phyloP scores from a whole-genome alignment of 2,113 vertebrate genomes.

The Lota lota region DNA sequence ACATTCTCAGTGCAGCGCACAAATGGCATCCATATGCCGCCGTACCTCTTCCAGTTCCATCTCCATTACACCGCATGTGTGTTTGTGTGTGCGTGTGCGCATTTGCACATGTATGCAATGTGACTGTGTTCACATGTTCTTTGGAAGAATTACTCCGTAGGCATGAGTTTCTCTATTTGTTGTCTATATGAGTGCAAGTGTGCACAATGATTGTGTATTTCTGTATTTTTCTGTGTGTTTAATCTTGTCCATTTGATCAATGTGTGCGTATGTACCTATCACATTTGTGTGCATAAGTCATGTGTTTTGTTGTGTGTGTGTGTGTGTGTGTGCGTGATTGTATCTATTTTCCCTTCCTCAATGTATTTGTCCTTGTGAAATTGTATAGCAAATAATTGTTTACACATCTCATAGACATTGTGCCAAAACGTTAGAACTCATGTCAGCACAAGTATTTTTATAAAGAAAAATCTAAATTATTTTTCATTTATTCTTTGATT shows the following conservation, averaged over 20 bases:
- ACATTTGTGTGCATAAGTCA: background rate
- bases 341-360: background rate
- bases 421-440: no score
- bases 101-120: background rate
- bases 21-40: constrained; percentile 97
- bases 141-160: background rate
- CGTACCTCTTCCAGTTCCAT: constrained; percentile 73
- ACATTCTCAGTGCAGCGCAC: constrained; percentile 79
- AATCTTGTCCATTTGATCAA: background rate
- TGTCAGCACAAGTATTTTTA: no score
- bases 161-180: constrained; percentile 17
- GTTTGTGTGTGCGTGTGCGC: constrained; percentile 7
- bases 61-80: constrained; percentile 63
- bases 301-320: background rate
- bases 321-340: constrained; percentile 5
- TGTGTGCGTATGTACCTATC: background rate
- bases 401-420: no score
- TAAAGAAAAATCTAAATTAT: constrained; percentile 17
- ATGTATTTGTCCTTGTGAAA: no score
- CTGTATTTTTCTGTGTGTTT: background rate
- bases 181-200: background rate
- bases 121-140: background rate
- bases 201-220: constrained; percentile 3
- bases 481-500: constrained; percentile 20
- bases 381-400: no score